These are phyloP conservation scores for Branchinecta lindahli DNA, from an alignment of 1,140 invertebrate species.

Conservation along the genomic window DNA sequence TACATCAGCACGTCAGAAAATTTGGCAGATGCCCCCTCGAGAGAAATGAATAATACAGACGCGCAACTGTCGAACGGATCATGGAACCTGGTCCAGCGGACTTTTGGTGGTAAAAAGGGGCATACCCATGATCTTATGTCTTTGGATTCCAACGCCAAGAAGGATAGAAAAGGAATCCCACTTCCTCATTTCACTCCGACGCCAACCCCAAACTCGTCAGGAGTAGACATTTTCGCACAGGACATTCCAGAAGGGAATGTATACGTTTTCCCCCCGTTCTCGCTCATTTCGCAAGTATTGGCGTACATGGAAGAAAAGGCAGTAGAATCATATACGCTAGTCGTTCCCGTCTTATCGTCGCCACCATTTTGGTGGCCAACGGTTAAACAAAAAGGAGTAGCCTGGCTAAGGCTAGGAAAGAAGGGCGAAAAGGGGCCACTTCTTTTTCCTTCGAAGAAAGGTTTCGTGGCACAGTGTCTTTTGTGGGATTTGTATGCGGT, in stretches of 20 bases:
- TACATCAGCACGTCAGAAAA: neutral
- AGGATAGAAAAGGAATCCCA: neutral
- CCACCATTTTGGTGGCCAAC: neutral
- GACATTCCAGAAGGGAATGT: neutral
- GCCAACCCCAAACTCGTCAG: neutral
- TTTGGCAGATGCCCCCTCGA: neutral
- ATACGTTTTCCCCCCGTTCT: neutral
- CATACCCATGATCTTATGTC: neutral
- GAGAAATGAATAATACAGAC: neutral
- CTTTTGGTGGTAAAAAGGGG: neutral
- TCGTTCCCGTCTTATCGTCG: neutral
- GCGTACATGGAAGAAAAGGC: neutral
- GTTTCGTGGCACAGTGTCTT: neutral
- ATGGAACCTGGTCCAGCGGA: neutral
- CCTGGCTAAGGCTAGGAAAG: neutral
- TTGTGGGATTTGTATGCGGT: slow-evolving; percentile 3
- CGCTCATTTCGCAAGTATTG: neutral
- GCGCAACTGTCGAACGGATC: neutral
- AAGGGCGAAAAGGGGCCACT: neutral
- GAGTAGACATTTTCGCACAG: neutral
- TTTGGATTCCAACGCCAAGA: neutral
- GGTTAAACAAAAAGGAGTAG: neutral
- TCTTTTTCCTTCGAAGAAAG: neutral
- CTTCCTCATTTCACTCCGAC: neutral
- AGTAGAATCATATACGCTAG: neutral